Evolutionary conservation across 2,888 invertebrate species (phyloP), one percentile per base, ranked within the genome.

Genomic region (Platycheirus rosarum): DNA sequence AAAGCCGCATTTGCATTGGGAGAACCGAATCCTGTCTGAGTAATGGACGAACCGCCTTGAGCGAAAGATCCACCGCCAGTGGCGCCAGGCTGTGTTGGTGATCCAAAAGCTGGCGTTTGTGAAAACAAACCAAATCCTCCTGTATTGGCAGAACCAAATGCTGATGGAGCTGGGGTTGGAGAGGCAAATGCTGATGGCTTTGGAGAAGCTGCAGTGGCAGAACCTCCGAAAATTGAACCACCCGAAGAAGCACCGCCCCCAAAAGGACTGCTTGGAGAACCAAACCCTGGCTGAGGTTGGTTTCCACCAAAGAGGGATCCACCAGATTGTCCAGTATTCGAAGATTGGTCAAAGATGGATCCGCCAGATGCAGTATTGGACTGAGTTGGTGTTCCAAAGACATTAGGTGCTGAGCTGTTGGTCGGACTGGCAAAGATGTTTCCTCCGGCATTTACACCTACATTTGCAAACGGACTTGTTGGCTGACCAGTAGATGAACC

Each of bases 11-110:
- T 44, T 78, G 85, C 37, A 84, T 85, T 44, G 2, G 89, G 87
- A 1, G 90, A 88, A 0, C 89, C 90, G 69, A 90, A 90, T 0
- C 88, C 89, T 0, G 87, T 85, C 48, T 88, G 89, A 0, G 88
- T 86, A 16, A 89, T 87, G 0, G 89, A 88, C 2, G 85, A 85
- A 0, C 87, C 88, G 0, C 82, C 86, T 53, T 88, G 89, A 2
- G 86, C 88, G 75, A 87, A 87, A 6, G 86, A 82, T 35, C 86
- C 86, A 18, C 84, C 84, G 11, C 82, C 85, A 20, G 77, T 37
- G 1, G 55, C 29, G 0, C 18, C 66, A 1, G 49, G 16, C 23
- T 71, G 80, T 37, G 75, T 11, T 2, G 87, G 86, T 2, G 87
- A 85, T 29, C 87, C 87, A 60, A 87, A 87, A 0, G 71, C 82